Percentiles rank a stretch among this genome's conserved stretches.
phyloP scores from a whole-genome alignment of 2,113 vertebrate species.

The Daboia siamensis region DNA sequence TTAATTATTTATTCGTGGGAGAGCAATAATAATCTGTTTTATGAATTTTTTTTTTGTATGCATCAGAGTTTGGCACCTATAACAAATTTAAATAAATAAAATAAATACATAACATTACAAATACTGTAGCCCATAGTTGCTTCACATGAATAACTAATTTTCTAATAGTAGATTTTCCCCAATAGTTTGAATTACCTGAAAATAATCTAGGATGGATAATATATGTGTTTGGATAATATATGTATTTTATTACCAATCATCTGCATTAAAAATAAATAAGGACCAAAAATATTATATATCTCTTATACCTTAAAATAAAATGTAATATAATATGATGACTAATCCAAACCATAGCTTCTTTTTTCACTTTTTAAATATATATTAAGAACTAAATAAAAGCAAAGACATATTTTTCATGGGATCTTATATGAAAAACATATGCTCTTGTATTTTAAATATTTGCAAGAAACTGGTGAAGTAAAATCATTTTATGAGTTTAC shows the following conservation, averaged over 20 bases:
- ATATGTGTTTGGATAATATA: not conserved
- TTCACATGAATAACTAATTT: not conserved
- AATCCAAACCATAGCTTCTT: conserved; percentile 5
- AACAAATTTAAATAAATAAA: not conserved
- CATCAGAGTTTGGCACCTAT: not conserved
- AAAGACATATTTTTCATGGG: not conserved
- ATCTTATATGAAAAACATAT: not conserved
- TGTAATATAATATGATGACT: rapidly evolving
- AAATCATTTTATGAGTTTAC: not conserved
- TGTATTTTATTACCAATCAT: not conserved
- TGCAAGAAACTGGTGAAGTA: rapidly evolving
- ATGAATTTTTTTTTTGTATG: not conserved
- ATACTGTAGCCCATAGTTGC: conserved; percentile 31
- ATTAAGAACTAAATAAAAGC: not conserved
- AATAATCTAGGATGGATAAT: conserved; percentile 5
- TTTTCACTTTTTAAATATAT: not conserved
- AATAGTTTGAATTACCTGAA: not conserved
- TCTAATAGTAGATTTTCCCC: not conserved
- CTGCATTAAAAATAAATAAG: conserved; percentile 16
- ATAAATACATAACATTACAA: not conserved
- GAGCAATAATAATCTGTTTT: conserved; percentile 15
- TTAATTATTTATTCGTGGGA: not conserved
- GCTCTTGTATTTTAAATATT: not conserved
- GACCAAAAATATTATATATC: not conserved
- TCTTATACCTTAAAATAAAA: not conserved